phyloP scores from a whole-genome alignment of 2,888 invertebrate genomes.

The Cerastis rubricosa region DNA sequence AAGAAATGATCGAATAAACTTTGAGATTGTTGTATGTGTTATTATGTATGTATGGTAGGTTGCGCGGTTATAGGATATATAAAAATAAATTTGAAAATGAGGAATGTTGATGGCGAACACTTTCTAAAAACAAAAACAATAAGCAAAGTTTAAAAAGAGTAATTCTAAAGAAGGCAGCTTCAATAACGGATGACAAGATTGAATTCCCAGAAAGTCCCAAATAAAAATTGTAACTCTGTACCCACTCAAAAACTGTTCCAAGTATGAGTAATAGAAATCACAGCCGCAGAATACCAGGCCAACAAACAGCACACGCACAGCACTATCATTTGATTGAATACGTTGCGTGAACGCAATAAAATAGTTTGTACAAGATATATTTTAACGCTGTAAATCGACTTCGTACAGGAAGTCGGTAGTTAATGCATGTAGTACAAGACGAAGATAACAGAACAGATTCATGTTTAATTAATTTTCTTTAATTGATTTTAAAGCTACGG shows the following conservation, averaged over 20 bases:
- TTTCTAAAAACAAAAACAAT: background rate
- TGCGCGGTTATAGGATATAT: too few relatives aligned
- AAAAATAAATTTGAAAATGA: too few relatives aligned
- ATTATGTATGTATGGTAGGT: too few relatives aligned
- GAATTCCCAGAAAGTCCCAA: background rate
- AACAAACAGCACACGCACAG: constrained; percentile 16
- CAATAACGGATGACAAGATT: background rate
- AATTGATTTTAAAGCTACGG: constrained; percentile 43
- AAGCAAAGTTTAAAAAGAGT: background rate
- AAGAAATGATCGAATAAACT: too few relatives aligned
- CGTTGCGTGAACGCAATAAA: constrained; percentile 63
- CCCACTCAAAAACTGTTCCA: background rate
- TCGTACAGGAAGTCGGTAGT: constrained; percentile 58
- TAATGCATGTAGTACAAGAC: constrained; percentile 52
- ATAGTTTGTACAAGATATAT: constrained; percentile 59
- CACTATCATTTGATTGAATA: constrained; percentile 65
- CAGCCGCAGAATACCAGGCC: background rate
- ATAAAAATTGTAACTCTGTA: background rate
- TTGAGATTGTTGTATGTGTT: too few relatives aligned
- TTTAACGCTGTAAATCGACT: constrained; percentile 51
- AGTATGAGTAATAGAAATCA: background rate
- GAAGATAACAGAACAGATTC: constrained; percentile 40
- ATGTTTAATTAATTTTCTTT: constrained; percentile 37
- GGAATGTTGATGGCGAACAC: background rate
- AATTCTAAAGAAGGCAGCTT: background rate